Percentiles rank a stretch among this genome's conserved stretches.
Evolutionary conservation across 2,113 vertebrate species (phyloP).

Genomic region (Zapornia atra): DNA sequence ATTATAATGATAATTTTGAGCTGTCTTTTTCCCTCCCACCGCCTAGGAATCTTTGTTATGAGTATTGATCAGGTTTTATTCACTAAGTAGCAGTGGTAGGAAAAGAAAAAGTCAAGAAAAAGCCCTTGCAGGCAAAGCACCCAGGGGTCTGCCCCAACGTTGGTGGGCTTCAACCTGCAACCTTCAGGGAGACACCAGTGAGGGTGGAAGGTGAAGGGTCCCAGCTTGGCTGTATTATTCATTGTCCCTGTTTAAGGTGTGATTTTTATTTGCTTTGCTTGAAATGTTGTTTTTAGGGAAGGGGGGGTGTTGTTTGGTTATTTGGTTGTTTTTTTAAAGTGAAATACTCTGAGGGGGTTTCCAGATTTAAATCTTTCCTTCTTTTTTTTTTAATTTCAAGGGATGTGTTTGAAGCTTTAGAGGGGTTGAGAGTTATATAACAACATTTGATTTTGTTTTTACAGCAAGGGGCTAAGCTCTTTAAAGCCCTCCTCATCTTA

Average conservation of each 20-base stretch:
- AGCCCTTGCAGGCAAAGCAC: background rate
- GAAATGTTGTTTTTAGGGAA: background rate
- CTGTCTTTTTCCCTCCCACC: background rate
- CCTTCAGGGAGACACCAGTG: fast-evolving
- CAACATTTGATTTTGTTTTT: background rate
- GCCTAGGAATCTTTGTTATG: background rate
- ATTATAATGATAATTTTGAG: background rate
- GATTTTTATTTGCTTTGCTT: background rate
- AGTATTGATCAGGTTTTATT: background rate
- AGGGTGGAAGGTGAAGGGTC: background rate
- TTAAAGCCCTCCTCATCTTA: background rate
- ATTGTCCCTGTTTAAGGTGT: background rate
- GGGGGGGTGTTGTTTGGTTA: background rate
- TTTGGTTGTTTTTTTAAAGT: background rate
- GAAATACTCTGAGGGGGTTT: background rate
- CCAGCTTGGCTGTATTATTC: fast-evolving
- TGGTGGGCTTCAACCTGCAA: fast-evolving
- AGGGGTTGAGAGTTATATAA: background rate
- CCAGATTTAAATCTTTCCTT: background rate
- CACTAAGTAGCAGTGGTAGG: background rate
- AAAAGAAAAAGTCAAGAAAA: background rate
- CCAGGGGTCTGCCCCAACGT: fast-evolving
- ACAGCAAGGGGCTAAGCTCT: background rate
- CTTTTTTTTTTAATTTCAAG: background rate
- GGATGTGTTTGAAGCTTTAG: background rate